A percentile compares a stretch with the other conserved stretches of the same genome.
Conservation (phyloP, 2,888 invertebrate genomes). For the Alcis repandata region DNA sequence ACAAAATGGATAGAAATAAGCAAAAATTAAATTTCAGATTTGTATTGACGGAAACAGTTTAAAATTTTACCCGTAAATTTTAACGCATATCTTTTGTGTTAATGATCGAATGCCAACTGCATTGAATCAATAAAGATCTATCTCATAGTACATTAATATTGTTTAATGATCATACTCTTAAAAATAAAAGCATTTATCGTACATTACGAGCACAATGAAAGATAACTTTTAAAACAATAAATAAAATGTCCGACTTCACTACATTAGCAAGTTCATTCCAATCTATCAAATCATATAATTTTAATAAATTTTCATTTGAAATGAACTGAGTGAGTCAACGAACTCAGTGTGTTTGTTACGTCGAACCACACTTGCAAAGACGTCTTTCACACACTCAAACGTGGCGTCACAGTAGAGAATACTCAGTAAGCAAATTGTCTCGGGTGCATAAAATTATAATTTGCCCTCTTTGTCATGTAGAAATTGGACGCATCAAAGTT, state of each 20-base stretch:
- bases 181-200: too few relatives aligned
- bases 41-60: too few relatives aligned
- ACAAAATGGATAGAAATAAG: too few relatives aligned
- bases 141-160: too few relatives aligned
- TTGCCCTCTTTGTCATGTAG: background rate
- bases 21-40: too few relatives aligned
- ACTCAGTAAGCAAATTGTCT: constrained; percentile 43
- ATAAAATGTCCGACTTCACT: constrained; percentile 27
- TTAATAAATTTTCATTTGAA: constrained; percentile 84
- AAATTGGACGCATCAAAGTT: too few relatives aligned
- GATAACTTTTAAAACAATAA: constrained; percentile 9
- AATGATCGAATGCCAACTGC: too few relatives aligned
- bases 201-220: background rate
- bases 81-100: too few relatives aligned
- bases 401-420: constrained; percentile 48
- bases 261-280: constrained; percentile 59
- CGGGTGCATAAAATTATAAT: background rate
- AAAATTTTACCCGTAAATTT: too few relatives aligned
- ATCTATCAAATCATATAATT: constrained; percentile 78
- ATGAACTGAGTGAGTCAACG: constrained; percentile 76
- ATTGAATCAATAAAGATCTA: too few relatives aligned
- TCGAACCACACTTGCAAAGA: constrained; percentile 59
- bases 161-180: too few relatives aligned
- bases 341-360: constrained; percentile 64
- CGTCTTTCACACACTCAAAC: constrained; percentile 50